These are phyloP conservation scores for Trichomalopsis sarcophagae DNA, from an alignment of 1,140 invertebrate species.

Conservation along the genomic window DNA sequence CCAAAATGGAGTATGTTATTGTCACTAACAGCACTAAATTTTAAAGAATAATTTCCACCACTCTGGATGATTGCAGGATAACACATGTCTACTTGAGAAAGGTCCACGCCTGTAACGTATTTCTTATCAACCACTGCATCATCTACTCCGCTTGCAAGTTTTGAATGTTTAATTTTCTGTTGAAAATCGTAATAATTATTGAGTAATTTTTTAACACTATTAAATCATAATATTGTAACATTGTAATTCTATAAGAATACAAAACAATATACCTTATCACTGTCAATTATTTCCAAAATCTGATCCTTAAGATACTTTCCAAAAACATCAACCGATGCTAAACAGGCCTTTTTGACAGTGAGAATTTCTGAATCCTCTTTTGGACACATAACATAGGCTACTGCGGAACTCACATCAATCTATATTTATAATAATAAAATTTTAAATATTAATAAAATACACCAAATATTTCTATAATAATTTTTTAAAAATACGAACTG, in stretches of 20 bases:
- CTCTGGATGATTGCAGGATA: slow-evolving; percentile 99
- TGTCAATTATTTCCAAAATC: slow-evolving; percentile 99
- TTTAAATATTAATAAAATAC: not conserved
- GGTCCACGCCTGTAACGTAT: slow-evolving; percentile 92
- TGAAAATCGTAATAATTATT: slow-evolving; percentile 63
- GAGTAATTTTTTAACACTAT: not conserved
- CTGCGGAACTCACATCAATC: slow-evolving; percentile 89
- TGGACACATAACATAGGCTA: slow-evolving; percentile 92
- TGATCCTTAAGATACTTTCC: slow-evolving; percentile 97
- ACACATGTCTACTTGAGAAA: slow-evolving; percentile 94
- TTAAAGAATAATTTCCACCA: slow-evolving; percentile 96
- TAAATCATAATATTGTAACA: not conserved
- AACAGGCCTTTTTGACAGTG: slow-evolving; percentile 94
- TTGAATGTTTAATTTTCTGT: slow-evolving; percentile 95
- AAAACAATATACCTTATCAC: slow-evolving; percentile 84
- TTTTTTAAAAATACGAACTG: slow-evolving; percentile 70
- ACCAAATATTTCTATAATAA: slow-evolving; percentile 13
- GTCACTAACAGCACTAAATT: slow-evolving; percentile 96
- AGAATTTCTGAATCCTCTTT: slow-evolving; percentile 97
- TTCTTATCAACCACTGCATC: slow-evolving; percentile 94
- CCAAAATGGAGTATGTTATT: slow-evolving; percentile 97
- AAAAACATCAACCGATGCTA: slow-evolving; percentile 96
- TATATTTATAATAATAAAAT: slow-evolving; percentile 60
- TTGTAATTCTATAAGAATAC: slow-evolving; percentile 35
- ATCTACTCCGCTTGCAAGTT: slow-evolving; percentile 96